Evolutionary conservation across 2,888 invertebrate species (phyloP), one percentile per base, ranked within the genome.

Genomic region (Trichogramma evanescens): DNA sequence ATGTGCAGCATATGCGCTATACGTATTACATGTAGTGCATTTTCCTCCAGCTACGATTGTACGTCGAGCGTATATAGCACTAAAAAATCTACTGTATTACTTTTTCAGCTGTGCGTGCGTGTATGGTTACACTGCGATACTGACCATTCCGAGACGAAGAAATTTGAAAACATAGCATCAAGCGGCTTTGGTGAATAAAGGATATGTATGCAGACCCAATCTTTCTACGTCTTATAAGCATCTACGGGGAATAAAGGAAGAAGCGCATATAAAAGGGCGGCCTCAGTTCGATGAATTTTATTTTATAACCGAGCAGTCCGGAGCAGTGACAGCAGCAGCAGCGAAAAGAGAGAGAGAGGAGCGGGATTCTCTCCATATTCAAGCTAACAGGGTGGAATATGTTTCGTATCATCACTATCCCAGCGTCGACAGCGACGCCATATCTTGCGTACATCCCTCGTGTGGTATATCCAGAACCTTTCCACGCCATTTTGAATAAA

Each of bases 401-500:
- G 77, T 78, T 75, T 76, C 76, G 77, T 75, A 77, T 77, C 74
- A 77, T 78, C 76, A 74, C 72, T 72, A 26, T 26, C 26, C 26
- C 2, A 26, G 26, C 26, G 26, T 26, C 26, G 26, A 26, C 26
- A 26, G 3, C 26, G 70, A 71, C 71, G 68, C 70, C 70, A 69
- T 72, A 69, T 71, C 71, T 70, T 69, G 63, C 56, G 51, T 26
- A 26, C 26, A 26, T 26, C 26, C 26, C 26, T 26, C 26, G 26
- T 26, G 26, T 26, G 26, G 26, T 26, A 26, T 26, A 26, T 26
- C 2, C 26, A 26, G 2, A 26, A 26, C 26, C 26, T 52, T 53
- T 40, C 41, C 50, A 54, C 73, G 76, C 77, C 77, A 78, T 78
- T 78, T 78, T 77, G 77, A 77, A 77, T 77, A 76, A 71, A 77